Evolutionary conservation across 2,113 vertebrate species (phyloP).

Genomic region (Rissa tridactyla): DNA sequence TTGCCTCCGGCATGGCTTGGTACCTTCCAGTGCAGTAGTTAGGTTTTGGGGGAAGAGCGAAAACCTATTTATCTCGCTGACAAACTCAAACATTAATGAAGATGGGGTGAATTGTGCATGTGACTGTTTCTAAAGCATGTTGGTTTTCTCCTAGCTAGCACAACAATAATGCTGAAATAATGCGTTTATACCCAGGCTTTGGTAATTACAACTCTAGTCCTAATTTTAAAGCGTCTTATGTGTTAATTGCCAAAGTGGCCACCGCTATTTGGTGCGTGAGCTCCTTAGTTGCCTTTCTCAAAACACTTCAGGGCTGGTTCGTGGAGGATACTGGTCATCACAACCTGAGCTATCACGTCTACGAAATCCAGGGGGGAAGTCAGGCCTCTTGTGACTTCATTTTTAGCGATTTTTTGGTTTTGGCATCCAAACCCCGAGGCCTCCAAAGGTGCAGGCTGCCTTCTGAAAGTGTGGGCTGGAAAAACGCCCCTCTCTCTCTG

Average conservation of each 20-base stretch:
- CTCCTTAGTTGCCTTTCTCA: not conserved
- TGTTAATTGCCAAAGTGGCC: not conserved
- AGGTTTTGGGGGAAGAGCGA: not conserved
- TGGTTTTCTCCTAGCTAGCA: not conserved
- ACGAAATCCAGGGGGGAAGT: not conserved
- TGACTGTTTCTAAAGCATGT: not conserved
- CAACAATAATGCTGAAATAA: not conserved
- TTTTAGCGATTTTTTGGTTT: not conserved
- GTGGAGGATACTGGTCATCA: not conserved
- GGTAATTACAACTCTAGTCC: not conserved
- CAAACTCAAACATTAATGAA: not conserved
- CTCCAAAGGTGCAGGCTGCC: not conserved
- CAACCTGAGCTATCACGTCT: not conserved
- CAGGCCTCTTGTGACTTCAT: not conserved
- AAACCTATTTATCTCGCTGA: not conserved
- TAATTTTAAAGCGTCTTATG: not conserved
- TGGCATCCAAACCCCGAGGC: accelerated
- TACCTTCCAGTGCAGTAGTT: not conserved
- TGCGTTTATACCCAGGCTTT: not conserved
- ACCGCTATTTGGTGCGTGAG: not conserved
- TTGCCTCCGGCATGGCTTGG: not conserved
- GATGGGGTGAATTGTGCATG: not conserved
- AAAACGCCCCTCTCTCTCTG: not conserved
- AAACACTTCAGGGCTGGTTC: not conserved
- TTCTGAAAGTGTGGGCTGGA: not conserved